These are phyloP conservation scores for Blastomussa wellsi DNA, from an alignment of 92 coral and sea anemone species.

Conservation along the genomic window DNA sequence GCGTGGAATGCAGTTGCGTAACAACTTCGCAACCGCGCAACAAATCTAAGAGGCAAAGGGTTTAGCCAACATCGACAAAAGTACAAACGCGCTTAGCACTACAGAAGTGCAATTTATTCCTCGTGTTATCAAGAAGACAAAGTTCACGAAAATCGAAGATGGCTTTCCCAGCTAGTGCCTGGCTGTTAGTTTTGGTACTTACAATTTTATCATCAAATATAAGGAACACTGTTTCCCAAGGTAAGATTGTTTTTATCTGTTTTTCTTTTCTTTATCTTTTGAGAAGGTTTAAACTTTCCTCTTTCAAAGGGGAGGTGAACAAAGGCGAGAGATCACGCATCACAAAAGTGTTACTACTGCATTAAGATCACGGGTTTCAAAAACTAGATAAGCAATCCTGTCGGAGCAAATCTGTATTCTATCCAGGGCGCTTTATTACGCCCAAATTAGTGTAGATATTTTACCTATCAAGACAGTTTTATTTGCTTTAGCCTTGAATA, in stretches of 20 bases:
- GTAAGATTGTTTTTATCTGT: not conserved
- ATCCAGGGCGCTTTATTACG: not conserved
- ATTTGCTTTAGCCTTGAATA: not conserved
- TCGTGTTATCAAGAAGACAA: not conserved
- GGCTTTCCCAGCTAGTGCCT: not conserved
- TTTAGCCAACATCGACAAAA: not conserved
- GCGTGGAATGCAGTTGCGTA: not conserved
- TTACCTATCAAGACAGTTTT: not conserved
- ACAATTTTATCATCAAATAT: not conserved
- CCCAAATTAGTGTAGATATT: not conserved
- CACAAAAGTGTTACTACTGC: not conserved
- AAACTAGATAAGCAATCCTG: not conserved
- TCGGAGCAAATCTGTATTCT: not conserved
- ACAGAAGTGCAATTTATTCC: not conserved
- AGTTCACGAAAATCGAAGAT: conserved; percentile 1
- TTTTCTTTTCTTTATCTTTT: not conserved
- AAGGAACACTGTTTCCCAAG: not conserved
- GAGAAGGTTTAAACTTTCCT: not conserved
- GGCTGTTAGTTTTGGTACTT: conserved; percentile 14
- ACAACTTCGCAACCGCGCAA: not conserved
- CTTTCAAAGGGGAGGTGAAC: not conserved
- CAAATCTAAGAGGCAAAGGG: not conserved
- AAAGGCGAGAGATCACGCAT: not conserved
- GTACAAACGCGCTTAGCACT: not conserved
- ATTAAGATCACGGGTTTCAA: not conserved